Evolutionary conservation across 2,113 vertebrate genomes (phyloP), one percentile per base, ranked within the genome.

Genomic region (Rallus limicola): DNA sequence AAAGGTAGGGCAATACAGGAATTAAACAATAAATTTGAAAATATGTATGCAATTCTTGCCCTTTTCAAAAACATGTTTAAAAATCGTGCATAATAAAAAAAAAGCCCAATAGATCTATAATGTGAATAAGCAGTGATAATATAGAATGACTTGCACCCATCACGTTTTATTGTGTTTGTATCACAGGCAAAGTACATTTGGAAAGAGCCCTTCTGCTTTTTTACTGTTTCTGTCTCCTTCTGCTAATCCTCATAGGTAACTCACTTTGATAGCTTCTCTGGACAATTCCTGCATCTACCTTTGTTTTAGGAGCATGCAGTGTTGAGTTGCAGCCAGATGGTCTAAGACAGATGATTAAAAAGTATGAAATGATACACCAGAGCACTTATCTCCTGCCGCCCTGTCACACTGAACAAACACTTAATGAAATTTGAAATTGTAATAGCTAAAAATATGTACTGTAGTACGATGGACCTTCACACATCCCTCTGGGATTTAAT

Each of bases 271-370:
- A 55, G 62, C 0, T 0, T 92, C 36, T 52, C 70, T 86, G 95
- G 90, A 70, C 52, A 88, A 77, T 91, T 92, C 33, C n/a, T 50
- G 50, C 28, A 50, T 86, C 65, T 68, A 78, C 75, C 58, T 91
- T 92, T 90, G 60, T 90, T 88, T 88, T 72, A 92, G 82, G 46
- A 11, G 48, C 76, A 42, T 33, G 23, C 46, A 88, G 75, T 46
- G 67, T 88, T 86, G 85, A 92, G 33, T 50, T 86, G 59, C 56
- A 93, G 92, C 85, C 95, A 96, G 95, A 95, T 93, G 88, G 92
- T 90, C 87, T 77, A 86, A 86, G 90, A 92, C 90, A 95, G 85
- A 86, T 90, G 84, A 95, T 95, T 46, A 91, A 82, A 64, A 95
- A 58, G 17, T 78, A 93, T 34, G 29, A 84, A 92, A 71, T 72